Conservation (phyloP, 2,888 invertebrate genomes). For the Athrips mouffetella region DNA sequence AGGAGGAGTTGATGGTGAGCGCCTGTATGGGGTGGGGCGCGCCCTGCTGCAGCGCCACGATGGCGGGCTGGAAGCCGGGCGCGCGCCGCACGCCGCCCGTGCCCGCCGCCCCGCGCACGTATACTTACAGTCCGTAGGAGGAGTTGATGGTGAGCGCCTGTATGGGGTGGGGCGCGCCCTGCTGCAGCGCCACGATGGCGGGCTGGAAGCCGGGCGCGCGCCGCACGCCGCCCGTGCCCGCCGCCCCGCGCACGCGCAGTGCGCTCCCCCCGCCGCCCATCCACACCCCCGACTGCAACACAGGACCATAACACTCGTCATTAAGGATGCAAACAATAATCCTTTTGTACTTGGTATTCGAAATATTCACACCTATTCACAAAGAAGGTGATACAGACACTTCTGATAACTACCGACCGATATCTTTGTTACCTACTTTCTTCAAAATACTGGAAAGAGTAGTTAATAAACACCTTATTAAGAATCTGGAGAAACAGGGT, state of each 20-base stretch:
- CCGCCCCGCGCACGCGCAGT: constrained; percentile 62
- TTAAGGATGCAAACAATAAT: too few relatives aligned
- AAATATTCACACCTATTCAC: too few relatives aligned
- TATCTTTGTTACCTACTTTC: too few relatives aligned
- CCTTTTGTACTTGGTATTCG: too few relatives aligned
- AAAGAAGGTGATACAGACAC: too few relatives aligned
- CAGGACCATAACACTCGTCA: constrained; percentile 16
- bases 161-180: constrained; percentile 90
- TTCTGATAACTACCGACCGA: too few relatives aligned
- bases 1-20: constrained; percentile 96
- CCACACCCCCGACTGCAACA: constrained; percentile 44
- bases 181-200: constrained; percentile 94
- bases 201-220: constrained; percentile 98
- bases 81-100: constrained; percentile 83
- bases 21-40: constrained; percentile 91
- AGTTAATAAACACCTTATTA: too few relatives aligned
- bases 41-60: constrained; percentile 95
- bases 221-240: constrained; percentile 76
- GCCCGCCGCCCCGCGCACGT: constrained; percentile 54
- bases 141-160: constrained; percentile 96
- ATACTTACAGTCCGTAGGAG: constrained; percentile 96
- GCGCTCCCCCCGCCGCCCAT: constrained; percentile 22
- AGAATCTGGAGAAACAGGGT: too few relatives aligned
- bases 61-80: constrained; percentile 97
- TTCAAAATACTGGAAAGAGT: too few relatives aligned